Base-by-base conservation (phyloP, 2,797 vertebrate species). In the Anas capensis region DNA sequence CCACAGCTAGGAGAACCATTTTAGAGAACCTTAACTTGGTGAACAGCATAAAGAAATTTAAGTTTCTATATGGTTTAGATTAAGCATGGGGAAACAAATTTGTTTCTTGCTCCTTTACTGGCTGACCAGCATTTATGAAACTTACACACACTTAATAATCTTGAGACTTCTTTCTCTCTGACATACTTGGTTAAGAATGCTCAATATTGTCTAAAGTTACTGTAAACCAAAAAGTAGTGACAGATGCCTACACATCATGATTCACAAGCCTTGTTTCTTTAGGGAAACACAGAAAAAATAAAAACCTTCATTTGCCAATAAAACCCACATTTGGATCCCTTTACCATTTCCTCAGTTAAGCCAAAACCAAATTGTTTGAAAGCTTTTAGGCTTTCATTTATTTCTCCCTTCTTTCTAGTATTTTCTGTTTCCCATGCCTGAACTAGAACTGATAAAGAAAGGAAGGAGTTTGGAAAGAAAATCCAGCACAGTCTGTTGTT, bases 391-490 rank as follows among this genome's bases (percentile, higher is more conserved):
- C 83, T 95, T 93, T 85, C 85, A 31, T 94, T 92, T 95, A 80
- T 76, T 92, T 92, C 93, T 73, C 60, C 69, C 82, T 76, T 94
- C 89, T 97, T 94, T 93, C 92, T 91, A 69, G 44, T 92, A 70
- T 82, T 92, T 95, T 92, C 48, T 85, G 60, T 93, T 97, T 94
- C 87, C 93, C 60, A 11, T 77, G 92, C 90, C 87, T 96, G 96
- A 94, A 91, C 96, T 95, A 86, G 93, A 95, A 79, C 86, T 68
- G 42, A 15, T 77, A 33, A 66, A 42, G 60, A 40, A 64, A 65
- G 48, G 48, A 68, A 62, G 29, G 29, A 73, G 23, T 21, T 76
- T 0, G 1, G 60, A 56, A 65, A 46, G 61, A 78, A 81, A 84
- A 26, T 38, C 40, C 65, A 79, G 7, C 8, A 11, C 40, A 36